phyloP scores from a whole-genome alignment of 2,888 invertebrate genomes.

The Cataglyphis albicans region DNA sequence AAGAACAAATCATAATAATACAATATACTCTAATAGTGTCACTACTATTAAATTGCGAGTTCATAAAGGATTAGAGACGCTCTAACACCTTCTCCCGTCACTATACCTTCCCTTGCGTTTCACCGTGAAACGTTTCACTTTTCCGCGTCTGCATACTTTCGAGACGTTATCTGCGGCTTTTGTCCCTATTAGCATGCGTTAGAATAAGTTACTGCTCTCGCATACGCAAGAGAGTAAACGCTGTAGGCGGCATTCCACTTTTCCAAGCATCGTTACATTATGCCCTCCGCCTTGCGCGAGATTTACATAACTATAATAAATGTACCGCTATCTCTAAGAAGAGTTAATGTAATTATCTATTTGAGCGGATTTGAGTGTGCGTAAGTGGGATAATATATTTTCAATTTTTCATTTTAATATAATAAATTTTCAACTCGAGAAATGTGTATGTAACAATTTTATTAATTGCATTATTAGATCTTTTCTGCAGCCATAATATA shows the following conservation, averaged over 20 bases:
- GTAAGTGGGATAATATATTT: not conserved
- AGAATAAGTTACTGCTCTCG: slow-evolving; percentile 59
- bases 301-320: slow-evolving; percentile 49
- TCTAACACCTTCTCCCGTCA: not conserved
- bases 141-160: slow-evolving; percentile 47
- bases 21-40: not conserved
- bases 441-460: not conserved
- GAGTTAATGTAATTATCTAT: slow-evolving; percentile 33
- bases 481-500: not conserved
- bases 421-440: not conserved
- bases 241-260: slow-evolving; percentile 50
- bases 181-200: slow-evolving; percentile 63
- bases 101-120: slow-evolving; percentile 15
- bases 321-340: slow-evolving; percentile 25
- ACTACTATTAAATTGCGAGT: not conserved
- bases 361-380: slow-evolving; percentile 7
- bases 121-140: slow-evolving; percentile 39
- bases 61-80: not conserved
- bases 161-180: slow-evolving; percentile 56
- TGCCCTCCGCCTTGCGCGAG: slow-evolving; percentile 41
- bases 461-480: slow-evolving; percentile 14
- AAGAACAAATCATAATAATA: not conserved
- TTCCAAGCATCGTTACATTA: slow-evolving; percentile 47
- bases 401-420: not conserved
- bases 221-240: slow-evolving; percentile 41